These are phyloP conservation scores for Eurypyga helias DNA, from an alignment of 2,113 vertebrate genomes.

Conservation along the genomic window DNA sequence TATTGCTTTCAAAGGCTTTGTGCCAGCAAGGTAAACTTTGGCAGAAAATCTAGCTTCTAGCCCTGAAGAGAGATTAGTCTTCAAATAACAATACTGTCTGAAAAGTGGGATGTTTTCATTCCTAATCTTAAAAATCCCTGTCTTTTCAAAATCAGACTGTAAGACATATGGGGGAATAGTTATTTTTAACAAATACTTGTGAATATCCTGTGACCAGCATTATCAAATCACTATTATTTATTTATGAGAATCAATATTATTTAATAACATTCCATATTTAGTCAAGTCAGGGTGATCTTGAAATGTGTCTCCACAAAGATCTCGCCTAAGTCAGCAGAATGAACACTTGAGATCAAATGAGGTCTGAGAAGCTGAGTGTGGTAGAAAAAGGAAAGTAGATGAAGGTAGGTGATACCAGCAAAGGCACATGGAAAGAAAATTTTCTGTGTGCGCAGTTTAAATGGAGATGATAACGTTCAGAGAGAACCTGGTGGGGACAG, in stretches of 20 bases:
- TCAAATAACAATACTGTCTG: neutral
- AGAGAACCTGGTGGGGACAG: neutral
- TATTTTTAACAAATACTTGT: neutral
- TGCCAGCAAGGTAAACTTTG: neutral
- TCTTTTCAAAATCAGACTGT: neutral
- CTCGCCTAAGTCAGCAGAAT: neutral
- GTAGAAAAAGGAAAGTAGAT: neutral
- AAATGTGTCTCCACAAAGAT: neutral
- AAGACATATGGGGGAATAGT: neutral
- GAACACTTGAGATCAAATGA: neutral
- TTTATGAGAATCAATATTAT: neutral
- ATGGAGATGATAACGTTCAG: neutral
- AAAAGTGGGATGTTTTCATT: neutral
- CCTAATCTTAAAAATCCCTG: neutral
- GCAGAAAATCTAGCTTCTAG: neutral
- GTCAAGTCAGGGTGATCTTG: neutral
- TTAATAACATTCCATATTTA: neutral
- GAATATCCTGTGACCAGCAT: neutral
- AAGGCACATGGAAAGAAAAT: neutral
- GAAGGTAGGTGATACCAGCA: neutral
- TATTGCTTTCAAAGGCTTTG: neutral
- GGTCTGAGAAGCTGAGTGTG: neutral
- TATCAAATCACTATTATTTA: neutral
- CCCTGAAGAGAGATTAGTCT: neutral
- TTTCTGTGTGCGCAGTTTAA: neutral